Percentiles rank a stretch among this genome's conserved stretches.
These are phyloP conservation scores for Drosophila santomea DNA, from an alignment of 1,140 invertebrate species.

Conservation along the genomic window DNA sequence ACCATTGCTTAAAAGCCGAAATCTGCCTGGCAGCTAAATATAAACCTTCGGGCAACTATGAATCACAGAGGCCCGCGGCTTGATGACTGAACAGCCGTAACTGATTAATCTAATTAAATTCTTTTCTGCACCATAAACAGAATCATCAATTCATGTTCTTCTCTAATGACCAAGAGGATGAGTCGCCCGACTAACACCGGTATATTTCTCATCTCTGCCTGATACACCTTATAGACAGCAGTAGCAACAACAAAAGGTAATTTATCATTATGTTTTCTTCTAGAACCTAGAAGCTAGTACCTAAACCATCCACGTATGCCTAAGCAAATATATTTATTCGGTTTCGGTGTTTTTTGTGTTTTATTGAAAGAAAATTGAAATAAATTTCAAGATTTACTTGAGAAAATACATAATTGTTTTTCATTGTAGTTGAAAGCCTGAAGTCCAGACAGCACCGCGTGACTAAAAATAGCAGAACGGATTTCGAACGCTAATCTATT, in stretches of 20 bases:
- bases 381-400: constrained; percentile 77
- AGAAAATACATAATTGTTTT: constrained; percentile 64
- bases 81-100: constrained; percentile 73
- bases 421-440: constrained; percentile 60
- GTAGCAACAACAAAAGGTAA: constrained; percentile 58
- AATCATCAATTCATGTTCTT: constrained; percentile 72
- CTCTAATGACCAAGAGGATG: constrained; percentile 49
- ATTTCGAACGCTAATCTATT: constrained; percentile 78
- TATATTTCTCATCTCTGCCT: constrained; percentile 30
- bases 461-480: constrained; percentile 66
- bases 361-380: constrained; percentile 73
- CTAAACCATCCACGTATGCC: background rate
- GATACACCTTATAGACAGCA: constrained; percentile 47
- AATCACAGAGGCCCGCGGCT: constrained; percentile 42
- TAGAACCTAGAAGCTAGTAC: constrained; percentile 37
- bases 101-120: constrained; percentile 82
- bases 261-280: constrained; percentile 70
- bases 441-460: constrained; percentile 59
- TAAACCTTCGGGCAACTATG: constrained; percentile 33
- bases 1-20: constrained; percentile 34
- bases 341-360: constrained; percentile 44
- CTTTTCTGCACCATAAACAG: constrained; percentile 79
- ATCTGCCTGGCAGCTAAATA: constrained; percentile 49
- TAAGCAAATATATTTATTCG: constrained; percentile 38
- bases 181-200: constrained; percentile 25